Percentiles rank a stretch among this genome's conserved stretches.
These are phyloP conservation scores for Actenoides lindsayi DNA, from an alignment of 2,113 vertebrate species.

Conservation along the genomic window DNA sequence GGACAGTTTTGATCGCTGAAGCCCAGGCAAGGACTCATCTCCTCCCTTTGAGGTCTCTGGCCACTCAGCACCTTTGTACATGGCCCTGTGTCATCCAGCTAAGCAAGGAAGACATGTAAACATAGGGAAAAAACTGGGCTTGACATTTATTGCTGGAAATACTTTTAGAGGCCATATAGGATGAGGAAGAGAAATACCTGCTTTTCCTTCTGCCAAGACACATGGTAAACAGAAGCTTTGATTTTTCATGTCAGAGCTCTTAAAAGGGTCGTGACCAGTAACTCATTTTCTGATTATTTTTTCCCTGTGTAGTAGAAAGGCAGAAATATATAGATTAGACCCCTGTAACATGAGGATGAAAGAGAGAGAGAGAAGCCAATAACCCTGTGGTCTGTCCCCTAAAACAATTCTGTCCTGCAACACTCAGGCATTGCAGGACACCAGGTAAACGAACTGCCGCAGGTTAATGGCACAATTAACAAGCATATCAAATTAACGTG, in stretches of 20 bases:
- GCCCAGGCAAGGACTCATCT: neutral
- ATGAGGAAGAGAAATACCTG: neutral
- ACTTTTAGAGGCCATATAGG: neutral
- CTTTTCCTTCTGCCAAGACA: neutral
- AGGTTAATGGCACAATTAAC: neutral
- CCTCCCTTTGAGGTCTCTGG: neutral
- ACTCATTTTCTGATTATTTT: neutral
- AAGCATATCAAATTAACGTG: neutral
- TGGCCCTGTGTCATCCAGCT: neutral
- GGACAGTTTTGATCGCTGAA: neutral
- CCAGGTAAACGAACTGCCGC: neutral
- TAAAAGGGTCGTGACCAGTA: neutral
- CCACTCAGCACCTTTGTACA: neutral
- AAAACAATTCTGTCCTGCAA: neutral
- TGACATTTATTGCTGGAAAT: neutral
- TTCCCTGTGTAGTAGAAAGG: neutral
- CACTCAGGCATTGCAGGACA: rapidly evolving
- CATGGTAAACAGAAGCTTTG: neutral
- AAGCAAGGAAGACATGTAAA: neutral
- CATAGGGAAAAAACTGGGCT: neutral
- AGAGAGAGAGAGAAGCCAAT: neutral
- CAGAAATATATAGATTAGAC: neutral
- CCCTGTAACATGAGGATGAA: neutral
- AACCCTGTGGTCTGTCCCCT: neutral
- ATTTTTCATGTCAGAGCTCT: neutral